Base-by-base conservation (phyloP, 1,140 invertebrate species). In the Pollicipes pollicipes region DNA sequence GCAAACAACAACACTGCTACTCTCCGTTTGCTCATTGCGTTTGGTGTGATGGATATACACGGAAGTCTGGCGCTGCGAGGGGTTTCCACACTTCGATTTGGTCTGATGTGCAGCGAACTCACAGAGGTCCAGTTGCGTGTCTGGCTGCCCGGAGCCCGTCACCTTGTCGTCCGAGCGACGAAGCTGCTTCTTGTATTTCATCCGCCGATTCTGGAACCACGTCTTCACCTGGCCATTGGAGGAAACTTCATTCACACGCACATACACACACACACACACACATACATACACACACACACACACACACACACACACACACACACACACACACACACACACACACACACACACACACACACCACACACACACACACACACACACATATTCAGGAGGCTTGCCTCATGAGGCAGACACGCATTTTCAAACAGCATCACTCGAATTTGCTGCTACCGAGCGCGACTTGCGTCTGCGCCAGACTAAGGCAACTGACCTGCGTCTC, bases 141-240 rank as follows among this genome's bases (percentile, higher is more conserved):
- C 45, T 10, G 45, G 13, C 10, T 58, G 45, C 13, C 24, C 45
- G 2, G 24, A 17, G 2, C 13, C 3, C 6, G 45, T 21, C 13
- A 21, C 2, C 24, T 58, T 58, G 6, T 58, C 45, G 64, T 66
- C 64, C 3, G 64, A 29, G 10, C 64, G 64, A 3, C 91, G 82
- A 76, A 95, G 83, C 77, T 95, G 90, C 78, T 97, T 97, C 83
- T 97, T 97, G 80, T 97, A 93, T 77, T 97, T 98, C 94, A 97
- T 97, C 74, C 94, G 82, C 26, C 94, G 81, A 80, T 97, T 97
- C 82, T 97, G 95, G 81, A 97, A 98, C 95, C 95, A 98, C 37
- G 93, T 97, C 83, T 97, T 97, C 67, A 97, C 94, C 84, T 86
- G 75, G 35, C 69, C 72, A 70, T 70, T 37, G 71, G 70, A 69